phyloP scores from a whole-genome alignment of 2,888 invertebrate genomes.

The Norana najaformis region DNA sequence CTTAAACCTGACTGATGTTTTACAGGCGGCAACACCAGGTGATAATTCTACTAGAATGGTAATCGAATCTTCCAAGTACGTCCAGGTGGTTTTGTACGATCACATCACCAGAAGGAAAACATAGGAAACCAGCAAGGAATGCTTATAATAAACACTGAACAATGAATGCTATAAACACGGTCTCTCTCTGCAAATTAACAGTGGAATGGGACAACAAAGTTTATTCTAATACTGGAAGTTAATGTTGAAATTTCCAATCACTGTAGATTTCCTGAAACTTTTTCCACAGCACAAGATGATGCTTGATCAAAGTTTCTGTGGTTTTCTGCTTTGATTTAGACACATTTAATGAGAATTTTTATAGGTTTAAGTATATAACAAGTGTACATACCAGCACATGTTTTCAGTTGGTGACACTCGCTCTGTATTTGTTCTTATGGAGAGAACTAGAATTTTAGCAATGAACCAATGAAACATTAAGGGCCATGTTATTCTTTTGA shows the following conservation, averaged over 20 bases:
- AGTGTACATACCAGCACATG: neutral
- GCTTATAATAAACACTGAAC: neutral
- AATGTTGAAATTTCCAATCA: neutral
- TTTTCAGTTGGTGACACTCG: no score
- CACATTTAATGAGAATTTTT: neutral
- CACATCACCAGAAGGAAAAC: slow-evolving; percentile 68
- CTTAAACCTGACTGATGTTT: slow-evolving; percentile 24
- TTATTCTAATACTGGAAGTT: neutral
- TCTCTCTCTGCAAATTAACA: neutral
- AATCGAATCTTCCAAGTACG: slow-evolving; percentile 72
- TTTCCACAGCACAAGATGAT: neutral
- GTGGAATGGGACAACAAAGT: neutral
- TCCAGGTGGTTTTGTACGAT: slow-evolving; percentile 79
- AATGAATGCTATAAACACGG: neutral
- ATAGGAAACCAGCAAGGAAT: slow-evolving; percentile 40
- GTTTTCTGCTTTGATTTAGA: neutral
- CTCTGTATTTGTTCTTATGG: no score
- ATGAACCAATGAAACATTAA: no score
- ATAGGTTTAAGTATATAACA: neutral
- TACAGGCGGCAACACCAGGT: slow-evolving; percentile 66
- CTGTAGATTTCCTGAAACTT: neutral
- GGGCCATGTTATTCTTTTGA: no score
- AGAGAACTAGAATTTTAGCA: no score
- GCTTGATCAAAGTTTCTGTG: neutral
- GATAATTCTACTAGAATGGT: slow-evolving; percentile 72